Base-by-base conservation (phyloP, 2,113 vertebrate genomes). In the Thalassarche chlororhynchos region DNA sequence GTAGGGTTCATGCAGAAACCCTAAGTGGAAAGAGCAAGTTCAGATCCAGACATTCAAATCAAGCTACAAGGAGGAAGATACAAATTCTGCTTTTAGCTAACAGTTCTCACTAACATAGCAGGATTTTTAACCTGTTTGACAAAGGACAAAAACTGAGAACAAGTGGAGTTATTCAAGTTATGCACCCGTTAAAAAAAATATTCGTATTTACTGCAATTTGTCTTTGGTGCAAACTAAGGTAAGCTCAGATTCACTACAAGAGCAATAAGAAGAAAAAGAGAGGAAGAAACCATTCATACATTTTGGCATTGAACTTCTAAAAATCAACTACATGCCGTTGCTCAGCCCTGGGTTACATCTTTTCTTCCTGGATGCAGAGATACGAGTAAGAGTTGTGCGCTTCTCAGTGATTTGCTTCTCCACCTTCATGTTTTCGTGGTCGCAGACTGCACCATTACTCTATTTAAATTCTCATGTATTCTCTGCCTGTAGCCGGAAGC, bases 201-300 rank as follows among this genome's bases (percentile, higher is more conserved):
- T 28, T 69, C 40, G 36, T 7, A 82, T 70, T 62, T 93, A 15
- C 71, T 94, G 84, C 66, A 17, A 9, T 88, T 83, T 65, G 36
- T 51, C 71, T 95, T 85, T 85, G 66, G 69, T 91, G 72, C 57
- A 95, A 93, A 96, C 69, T 89, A 90, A 96, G 55, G 84, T 95
- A 87, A 96, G 62, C 38, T 91, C 68, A 87, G 70, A 82, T 47
- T 83, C 71, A 93, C 97, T 93, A 87, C 29, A 34, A 75, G 23
- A 75, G 61, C 66, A 96, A 84, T 87, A 87, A 76, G 68, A 40
- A 89, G 68, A 91, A 57, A 46, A 57, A 46, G 46, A 24, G 29
- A 57, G 54, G 44, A 86, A 86, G 44, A 87, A 71, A 85, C 21
- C 52, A 58, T 79, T 87, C 81, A 64, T 44, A 38, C 5, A 18